Conservation (phyloP, 2,113 vertebrate genomes). For the Anguilla rostrata region DNA sequence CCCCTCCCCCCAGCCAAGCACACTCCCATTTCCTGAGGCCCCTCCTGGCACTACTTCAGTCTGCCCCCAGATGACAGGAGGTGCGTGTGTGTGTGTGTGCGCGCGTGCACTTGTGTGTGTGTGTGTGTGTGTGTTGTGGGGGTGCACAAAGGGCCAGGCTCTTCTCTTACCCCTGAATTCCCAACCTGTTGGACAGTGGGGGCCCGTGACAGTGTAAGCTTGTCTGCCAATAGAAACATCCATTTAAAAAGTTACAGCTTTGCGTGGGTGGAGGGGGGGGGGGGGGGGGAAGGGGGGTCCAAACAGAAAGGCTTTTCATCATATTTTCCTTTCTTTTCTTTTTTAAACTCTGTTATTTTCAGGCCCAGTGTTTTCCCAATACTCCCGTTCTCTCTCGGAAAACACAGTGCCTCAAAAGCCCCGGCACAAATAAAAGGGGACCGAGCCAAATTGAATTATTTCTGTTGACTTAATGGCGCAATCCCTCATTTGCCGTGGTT, state of each 20-base stretch:
- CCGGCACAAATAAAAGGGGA: too few relatives aligned
- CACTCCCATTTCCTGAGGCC: conserved; percentile 92
- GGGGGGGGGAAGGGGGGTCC: not conserved
- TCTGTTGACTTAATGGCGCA: not conserved
- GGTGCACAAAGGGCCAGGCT: conserved; percentile 36
- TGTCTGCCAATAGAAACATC: not conserved
- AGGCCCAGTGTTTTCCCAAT: too few relatives aligned
- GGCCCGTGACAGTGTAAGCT: not conserved
- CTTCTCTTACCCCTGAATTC: not conserved
- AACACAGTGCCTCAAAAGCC: too few relatives aligned
- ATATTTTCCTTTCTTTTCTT: not conserved
- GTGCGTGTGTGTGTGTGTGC: conserved; percentile 13
- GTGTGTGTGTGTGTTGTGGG: conserved; percentile 21
- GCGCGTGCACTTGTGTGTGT: too few relatives aligned
- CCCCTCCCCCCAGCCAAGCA: conserved; percentile 62
- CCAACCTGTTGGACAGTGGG: not conserved
- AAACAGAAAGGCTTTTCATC: not conserved
- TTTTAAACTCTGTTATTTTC: too few relatives aligned
- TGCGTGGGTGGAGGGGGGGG: too few relatives aligned
- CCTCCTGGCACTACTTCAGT: conserved; percentile 53
- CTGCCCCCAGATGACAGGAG: conserved; percentile 34
- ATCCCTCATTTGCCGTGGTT: not conserved
- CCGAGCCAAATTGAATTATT: too few relatives aligned
- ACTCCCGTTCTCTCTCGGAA: too few relatives aligned
- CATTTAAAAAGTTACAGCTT: not conserved